Evolutionary conservation across 2,797 vertebrate genomes (phyloP).

Genomic region (Enteromius radiatus): DNA sequence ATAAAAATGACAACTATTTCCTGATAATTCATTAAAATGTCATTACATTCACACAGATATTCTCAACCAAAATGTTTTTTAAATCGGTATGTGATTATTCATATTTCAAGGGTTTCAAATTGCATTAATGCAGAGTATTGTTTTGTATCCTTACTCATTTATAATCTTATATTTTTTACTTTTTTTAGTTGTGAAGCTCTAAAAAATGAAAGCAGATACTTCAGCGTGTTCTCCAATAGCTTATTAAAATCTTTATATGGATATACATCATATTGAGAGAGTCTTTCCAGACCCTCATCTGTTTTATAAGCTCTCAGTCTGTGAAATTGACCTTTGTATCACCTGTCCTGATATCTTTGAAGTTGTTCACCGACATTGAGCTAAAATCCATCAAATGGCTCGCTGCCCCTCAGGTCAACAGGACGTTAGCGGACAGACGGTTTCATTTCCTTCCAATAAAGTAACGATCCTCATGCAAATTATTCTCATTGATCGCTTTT

Average conservation of each 20-base stretch:
- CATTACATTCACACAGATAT: not conserved
- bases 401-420: slow-evolving; percentile 13
- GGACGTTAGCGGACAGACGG: slow-evolving; percentile 1
- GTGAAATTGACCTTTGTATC: not conserved
- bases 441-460: slow-evolving; percentile 43
- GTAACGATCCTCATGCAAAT: slow-evolving; percentile 36
- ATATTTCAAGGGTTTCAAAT: not conserved
- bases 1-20: not conserved
- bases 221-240: not conserved
- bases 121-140: not conserved
- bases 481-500: slow-evolving; percentile 30
- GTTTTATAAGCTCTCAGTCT: slow-evolving; percentile 1
- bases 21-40: not conserved
- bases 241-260: not conserved
- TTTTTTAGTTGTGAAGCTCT: not conserved
- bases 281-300: not conserved
- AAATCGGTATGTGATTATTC: not conserved
- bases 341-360: slow-evolving; percentile 21
- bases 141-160: not conserved
- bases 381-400: slow-evolving; percentile 37
- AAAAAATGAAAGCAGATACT: slow-evolving; percentile 6
- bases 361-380: not conserved
- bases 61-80: not conserved
- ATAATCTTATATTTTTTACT: not conserved
- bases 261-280: not conserved